Base-by-base conservation (phyloP, 2,797 vertebrate genomes). In the Sebastiscus albofasciatus region DNA sequence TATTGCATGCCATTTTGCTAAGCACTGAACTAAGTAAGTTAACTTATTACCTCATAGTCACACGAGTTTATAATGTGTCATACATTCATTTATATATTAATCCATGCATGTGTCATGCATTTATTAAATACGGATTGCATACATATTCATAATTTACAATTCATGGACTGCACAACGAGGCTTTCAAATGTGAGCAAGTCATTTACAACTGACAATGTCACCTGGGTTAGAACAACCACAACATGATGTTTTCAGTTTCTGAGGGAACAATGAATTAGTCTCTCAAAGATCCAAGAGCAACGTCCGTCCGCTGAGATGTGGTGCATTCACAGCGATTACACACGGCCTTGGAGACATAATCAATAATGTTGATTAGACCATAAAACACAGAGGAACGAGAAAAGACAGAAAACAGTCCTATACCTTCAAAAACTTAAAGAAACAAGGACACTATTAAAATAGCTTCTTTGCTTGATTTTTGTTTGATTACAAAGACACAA, bases 281-380 rank as follows among this genome's bases (percentile, higher is more conserved):
- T 10, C 4, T 70, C 27, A 65, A 16, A 77, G 68, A 59, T 16
- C 29, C 13, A 42, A 42, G 14, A 42, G 6, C 39, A 42, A 42
- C 39, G 14, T 14, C 14, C 2, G 13, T 73, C 56, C 14, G 22
- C 13, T 65, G 62, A 78, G 22, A 18, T 16, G 67, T 22, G 64
- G 54, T 55, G 69, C 55, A 55, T 70, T 83, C 72, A 64, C 26
- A 27, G 49, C 22, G 10, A 6, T 34, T 18, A 24, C 46, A 61
- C 67, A 14, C 2, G 8, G 71, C 82, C 71, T 65, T 18, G 33
- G 67, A 85, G 70, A 83, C 79, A 26, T 42, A 64, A 89, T 91
- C 89, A 82, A 86, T 90, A 75, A 72, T 54, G 80, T 66, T 86
- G 74, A 89, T 86, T 79, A 81, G 54, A 70, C 58, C 49, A 72